Percentiles rank a stretch among this genome's conserved stretches.
These are phyloP conservation scores for Luscinia megarhynchos DNA, from an alignment of 2,797 vertebrate species.

Conservation along the genomic window DNA sequence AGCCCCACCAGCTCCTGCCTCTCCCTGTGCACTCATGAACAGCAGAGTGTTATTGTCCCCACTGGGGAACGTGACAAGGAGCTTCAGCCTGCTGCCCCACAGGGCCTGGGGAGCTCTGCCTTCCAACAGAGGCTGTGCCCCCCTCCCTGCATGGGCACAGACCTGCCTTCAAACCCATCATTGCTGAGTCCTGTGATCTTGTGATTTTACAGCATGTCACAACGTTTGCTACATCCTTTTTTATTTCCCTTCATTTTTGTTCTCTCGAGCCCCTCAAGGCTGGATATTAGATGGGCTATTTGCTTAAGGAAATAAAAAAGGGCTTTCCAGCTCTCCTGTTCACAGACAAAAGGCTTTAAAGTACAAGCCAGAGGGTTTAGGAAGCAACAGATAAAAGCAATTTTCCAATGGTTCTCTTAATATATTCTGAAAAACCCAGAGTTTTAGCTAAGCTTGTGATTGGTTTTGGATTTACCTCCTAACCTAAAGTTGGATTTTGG, in stretches of 20 bases:
- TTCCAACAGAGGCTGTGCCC: rapidly evolving
- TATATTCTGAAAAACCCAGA: background rate
- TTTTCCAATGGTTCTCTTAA: slow-evolving; percentile 31
- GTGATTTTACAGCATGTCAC: background rate
- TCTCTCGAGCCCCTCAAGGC: background rate
- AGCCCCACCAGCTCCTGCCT: background rate
- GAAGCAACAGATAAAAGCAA: slow-evolving; percentile 42
- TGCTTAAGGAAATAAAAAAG: slow-evolving; percentile 53
- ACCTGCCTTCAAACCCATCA: background rate
- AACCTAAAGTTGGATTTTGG: background rate
- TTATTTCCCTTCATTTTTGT: background rate
- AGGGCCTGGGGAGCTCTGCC: background rate
- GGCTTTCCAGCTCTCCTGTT: slow-evolving; percentile 20
- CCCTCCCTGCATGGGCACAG: background rate
- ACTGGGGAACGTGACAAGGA: rapidly evolving
- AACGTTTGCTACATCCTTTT: background rate
- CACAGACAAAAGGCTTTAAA: slow-evolving; percentile 52
- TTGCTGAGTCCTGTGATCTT: background rate
- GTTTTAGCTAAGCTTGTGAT: slow-evolving; percentile 16
- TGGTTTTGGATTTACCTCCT: slow-evolving; percentile 23
- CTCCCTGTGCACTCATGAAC: rapidly evolving
- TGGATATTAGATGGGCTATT: slow-evolving; percentile 38
- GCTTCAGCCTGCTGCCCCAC: rapidly evolving
- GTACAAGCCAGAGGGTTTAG: slow-evolving; percentile 6
- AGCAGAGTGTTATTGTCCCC: background rate